Conservation (phyloP, 2,113 vertebrate genomes). For the Platysteira castanea region DNA sequence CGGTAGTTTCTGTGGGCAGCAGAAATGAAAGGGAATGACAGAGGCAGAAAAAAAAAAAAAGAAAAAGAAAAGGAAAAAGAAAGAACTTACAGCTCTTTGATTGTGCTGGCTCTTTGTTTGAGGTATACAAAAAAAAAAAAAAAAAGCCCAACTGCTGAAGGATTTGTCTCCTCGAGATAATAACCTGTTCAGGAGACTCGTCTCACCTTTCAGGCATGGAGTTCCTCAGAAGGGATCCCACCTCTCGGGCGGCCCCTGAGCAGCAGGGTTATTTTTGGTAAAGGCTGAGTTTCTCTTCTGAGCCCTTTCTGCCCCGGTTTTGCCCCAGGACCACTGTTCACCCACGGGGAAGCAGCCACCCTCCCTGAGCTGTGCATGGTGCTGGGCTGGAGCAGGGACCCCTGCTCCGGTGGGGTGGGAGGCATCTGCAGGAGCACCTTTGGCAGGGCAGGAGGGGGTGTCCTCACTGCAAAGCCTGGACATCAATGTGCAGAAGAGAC, state of each 20-base stretch:
- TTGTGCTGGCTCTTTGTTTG: conserved; percentile 45
- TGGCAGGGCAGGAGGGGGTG: not conserved
- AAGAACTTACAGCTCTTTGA: conserved; percentile 52
- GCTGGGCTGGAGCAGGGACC: not conserved
- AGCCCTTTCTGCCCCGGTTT: not conserved
- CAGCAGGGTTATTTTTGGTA: not conserved
- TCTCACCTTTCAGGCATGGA: conserved; percentile 58
- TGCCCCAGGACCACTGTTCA: not conserved
- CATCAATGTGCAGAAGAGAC: not conserved
- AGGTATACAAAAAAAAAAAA: not conserved
- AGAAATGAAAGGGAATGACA: conserved; percentile 62
- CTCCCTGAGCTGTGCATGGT: rapidly evolving
- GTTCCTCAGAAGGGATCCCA: conserved; percentile 28
- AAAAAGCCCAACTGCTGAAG: conserved; percentile 18
- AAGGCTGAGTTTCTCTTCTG: not conserved
- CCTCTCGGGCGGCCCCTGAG: not conserved
- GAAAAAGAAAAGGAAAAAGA: not conserved
- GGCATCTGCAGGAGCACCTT: not conserved
- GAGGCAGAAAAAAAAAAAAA: not conserved
- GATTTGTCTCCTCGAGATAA: conserved; percentile 62
- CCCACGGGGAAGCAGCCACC: not conserved
- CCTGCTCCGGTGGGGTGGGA: not conserved
- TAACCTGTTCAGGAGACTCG: conserved; percentile 49
- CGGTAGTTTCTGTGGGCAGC: conserved; percentile 49
- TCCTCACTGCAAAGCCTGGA: not conserved